Percentiles rank a stretch among this genome's conserved stretches.
Evolutionary conservation across 2,113 vertebrate species (phyloP).

Genomic region (Mastomys natalensis): DNA sequence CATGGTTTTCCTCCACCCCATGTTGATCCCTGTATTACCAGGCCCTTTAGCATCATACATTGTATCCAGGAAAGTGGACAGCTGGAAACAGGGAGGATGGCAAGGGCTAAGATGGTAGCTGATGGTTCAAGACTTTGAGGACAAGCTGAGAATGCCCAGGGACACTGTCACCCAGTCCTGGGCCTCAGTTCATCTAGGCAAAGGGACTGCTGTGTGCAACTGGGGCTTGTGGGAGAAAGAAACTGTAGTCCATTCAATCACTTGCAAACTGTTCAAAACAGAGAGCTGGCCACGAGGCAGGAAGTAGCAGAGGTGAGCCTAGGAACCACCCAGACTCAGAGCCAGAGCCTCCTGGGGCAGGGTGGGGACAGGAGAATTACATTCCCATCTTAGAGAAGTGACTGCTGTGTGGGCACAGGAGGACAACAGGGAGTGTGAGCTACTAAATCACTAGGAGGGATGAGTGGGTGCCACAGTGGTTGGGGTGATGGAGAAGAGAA

Average conservation of each 20-base stretch:
- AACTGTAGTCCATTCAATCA: background rate
- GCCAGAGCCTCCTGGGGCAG: background rate
- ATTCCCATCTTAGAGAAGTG: background rate
- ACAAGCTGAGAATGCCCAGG: slow-evolving; percentile 12
- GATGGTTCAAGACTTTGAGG: background rate
- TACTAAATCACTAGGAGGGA: background rate
- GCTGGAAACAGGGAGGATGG: background rate
- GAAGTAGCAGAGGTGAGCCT: background rate
- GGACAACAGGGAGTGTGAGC: background rate
- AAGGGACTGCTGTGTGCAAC: background rate
- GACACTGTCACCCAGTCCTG: background rate
- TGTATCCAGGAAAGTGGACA: background rate
- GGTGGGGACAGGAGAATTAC: rapidly evolving
- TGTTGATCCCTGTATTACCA: background rate
- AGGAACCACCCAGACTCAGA: slow-evolving; percentile 12
- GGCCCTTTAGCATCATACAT: background rate
- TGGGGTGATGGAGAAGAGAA: background rate
- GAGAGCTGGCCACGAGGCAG: background rate
- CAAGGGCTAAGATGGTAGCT: background rate
- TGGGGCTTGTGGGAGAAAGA: background rate
- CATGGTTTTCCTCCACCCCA: background rate
- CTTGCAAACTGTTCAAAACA: background rate
- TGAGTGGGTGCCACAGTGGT: background rate
- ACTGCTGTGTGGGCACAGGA: background rate
- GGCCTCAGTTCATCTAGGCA: background rate